These are phyloP conservation scores for Andrena dorsata DNA, from an alignment of 2,888 invertebrate genomes.

Conservation along the genomic window DNA sequence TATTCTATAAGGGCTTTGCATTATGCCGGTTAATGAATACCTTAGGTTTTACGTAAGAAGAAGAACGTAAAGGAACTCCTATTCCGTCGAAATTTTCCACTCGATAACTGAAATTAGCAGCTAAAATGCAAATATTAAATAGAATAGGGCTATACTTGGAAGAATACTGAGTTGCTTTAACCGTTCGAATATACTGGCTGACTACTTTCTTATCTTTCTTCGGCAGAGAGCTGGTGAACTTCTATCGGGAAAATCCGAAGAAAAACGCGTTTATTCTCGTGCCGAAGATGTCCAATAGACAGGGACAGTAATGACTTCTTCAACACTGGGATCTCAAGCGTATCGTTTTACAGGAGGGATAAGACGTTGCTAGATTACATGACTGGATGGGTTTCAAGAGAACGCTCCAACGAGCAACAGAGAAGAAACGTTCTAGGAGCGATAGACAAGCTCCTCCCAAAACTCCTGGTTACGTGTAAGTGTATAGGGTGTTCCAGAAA, in stretches of 20 bases:
- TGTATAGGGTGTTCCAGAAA: constrained; percentile 1
- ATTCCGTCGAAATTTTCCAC: neutral
- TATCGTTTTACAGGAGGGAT: constrained; percentile 78
- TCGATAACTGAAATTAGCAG: neutral
- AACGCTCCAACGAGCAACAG: constrained; percentile 20
- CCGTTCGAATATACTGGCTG: neutral
- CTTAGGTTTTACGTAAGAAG: neutral
- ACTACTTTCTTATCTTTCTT: constrained; percentile 15
- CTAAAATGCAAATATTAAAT: constrained; percentile 24
- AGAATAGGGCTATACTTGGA: constrained; percentile 18
- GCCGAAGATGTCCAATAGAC: constrained; percentile 64
- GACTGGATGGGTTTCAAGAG: constrained; percentile 53
- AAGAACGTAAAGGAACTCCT: neutral
- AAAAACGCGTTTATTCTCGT: constrained; percentile 48
- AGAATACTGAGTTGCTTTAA: neutral
- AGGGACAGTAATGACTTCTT: constrained; percentile 72
- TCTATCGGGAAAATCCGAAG: constrained; percentile 40
- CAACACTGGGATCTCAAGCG: constrained; percentile 78
- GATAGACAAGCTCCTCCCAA: constrained; percentile 27
- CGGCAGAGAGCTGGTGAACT: neutral
- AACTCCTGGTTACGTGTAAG: constrained; percentile 34
- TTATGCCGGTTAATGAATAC: neutral
- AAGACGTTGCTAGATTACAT: constrained; percentile 68
- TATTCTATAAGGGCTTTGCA: too few relatives aligned
- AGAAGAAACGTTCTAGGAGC: constrained; percentile 35